Percentiles rank a stretch among this genome's conserved stretches.
Evolutionary conservation across 2,888 invertebrate genomes (phyloP).

Genomic region (Ophioninae sp.): DNA sequence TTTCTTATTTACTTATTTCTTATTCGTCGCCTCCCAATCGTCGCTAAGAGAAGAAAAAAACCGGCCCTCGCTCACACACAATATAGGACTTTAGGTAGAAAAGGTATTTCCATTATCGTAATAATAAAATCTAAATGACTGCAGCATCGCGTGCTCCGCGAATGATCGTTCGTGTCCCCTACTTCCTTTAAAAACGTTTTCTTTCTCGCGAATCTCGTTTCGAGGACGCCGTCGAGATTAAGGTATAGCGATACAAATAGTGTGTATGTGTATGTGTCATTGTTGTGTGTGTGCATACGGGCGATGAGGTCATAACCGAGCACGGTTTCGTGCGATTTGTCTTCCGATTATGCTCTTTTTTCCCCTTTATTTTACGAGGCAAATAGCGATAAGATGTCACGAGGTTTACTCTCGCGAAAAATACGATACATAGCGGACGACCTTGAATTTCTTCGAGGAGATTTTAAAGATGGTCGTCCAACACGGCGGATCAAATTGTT

Average conservation of each 20-base stretch:
- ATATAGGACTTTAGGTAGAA: constrained; percentile 58
- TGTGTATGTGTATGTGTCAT: neutral
- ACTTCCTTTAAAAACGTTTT: neutral
- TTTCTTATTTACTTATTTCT: constrained; percentile 1
- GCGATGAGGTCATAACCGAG: neutral
- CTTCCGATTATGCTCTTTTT: neutral
- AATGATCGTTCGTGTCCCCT: constrained; percentile 6
- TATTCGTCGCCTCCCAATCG: constrained; percentile 20
- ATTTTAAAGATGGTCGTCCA: neutral
- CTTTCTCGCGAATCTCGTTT: neutral
- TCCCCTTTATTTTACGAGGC: constrained; percentile 24
- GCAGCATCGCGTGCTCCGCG: constrained; percentile 33
- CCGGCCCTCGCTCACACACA: constrained; percentile 19
- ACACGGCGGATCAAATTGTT: neutral
- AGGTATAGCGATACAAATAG: neutral
- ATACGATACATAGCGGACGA: neutral
- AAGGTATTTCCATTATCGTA: constrained; percentile 53
- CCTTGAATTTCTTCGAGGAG: constrained; percentile 1
- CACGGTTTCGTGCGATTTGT: neutral
- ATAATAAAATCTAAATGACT: constrained; percentile 52
- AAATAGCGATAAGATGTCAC: constrained; percentile 25
- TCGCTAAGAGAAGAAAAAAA: constrained; percentile 31
- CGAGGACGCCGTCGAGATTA: neutral
- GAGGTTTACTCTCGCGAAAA: constrained; percentile 22
- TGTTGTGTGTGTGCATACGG: neutral